These are phyloP conservation scores for Spisula solida DNA, from an alignment of 2,888 invertebrate species.

Conservation along the genomic window DNA sequence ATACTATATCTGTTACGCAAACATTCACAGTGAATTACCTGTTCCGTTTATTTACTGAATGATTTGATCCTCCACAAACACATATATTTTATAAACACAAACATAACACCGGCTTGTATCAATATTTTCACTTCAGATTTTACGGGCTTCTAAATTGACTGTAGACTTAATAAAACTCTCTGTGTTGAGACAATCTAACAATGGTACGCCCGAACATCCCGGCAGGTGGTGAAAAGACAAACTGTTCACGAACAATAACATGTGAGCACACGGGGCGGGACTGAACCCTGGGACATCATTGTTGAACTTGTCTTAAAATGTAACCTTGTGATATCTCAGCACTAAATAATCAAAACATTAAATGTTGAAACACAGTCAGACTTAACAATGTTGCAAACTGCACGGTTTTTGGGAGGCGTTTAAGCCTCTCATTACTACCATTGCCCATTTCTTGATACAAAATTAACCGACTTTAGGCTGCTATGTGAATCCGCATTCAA, in stretches of 20 bases:
- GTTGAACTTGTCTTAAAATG: not conserved
- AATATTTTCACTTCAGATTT: conserved; percentile 24
- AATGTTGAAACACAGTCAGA: not conserved
- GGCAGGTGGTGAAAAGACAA: conserved; percentile 25
- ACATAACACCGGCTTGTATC: not conserved
- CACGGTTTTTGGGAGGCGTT: too few species aligned
- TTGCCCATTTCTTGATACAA: too few species aligned
- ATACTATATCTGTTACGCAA: not conserved
- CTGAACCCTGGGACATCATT: not conserved
- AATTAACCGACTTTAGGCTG: too few species aligned
- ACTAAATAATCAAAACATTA: not conserved
- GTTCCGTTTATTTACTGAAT: not conserved
- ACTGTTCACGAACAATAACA: not conserved
- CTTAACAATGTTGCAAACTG: not conserved
- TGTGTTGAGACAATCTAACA: not conserved
- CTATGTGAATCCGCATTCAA: too few species aligned
- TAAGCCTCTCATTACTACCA: too few species aligned
- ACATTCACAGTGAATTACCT: conserved; percentile 4
- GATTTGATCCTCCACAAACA: not conserved
- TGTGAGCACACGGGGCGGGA: conserved; percentile 23
- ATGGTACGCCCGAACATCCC: not conserved
- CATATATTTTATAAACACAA: conserved; percentile 15
- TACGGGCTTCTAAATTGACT: not conserved
- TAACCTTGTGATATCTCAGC: not conserved
- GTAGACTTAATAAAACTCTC: not conserved